These are phyloP conservation scores for Mactra quadrangularis DNA, from an alignment of 1,140 invertebrate genomes.

Conservation along the genomic window DNA sequence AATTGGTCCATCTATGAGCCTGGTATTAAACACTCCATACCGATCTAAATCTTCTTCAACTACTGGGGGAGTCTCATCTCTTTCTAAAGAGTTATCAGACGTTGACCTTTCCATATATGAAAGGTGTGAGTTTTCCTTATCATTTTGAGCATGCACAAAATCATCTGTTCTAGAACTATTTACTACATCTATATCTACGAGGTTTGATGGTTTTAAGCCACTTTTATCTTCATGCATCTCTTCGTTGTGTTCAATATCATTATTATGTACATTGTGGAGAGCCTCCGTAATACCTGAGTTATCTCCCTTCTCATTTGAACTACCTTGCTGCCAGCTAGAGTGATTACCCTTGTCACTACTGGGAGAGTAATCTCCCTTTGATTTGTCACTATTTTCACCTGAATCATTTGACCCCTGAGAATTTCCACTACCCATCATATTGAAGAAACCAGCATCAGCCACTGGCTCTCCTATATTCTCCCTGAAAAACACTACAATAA, in stretches of 20 bases:
- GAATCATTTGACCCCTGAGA: constrained; percentile 67
- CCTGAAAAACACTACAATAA: constrained; percentile 93
- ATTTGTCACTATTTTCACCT: constrained; percentile 52
- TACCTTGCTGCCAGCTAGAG: constrained; percentile 6
- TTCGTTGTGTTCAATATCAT: constrained; percentile 28
- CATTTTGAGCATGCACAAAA: constrained; percentile 1
- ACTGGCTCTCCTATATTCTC: constrained; percentile 81
- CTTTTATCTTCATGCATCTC: neutral
- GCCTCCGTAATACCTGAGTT: neutral
- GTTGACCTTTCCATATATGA: neutral
- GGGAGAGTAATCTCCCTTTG: constrained; percentile 52
- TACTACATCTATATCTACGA: neutral
- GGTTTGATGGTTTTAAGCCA: constrained; percentile 7
- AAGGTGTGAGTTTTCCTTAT: neutral
- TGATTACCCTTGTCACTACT: constrained; percentile 43
- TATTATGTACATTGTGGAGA: neutral
- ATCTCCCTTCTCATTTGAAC: neutral
- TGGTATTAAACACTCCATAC: constrained; percentile 58
- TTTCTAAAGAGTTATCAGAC: neutral
- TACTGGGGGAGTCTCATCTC: no score
- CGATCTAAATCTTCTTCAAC: constrained; percentile 82
- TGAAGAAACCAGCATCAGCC: constrained; percentile 62
- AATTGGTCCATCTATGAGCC: constrained; percentile 48
- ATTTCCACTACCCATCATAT: constrained; percentile 57
- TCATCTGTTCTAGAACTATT: neutral